Evolutionary conservation across 1,140 invertebrate species (phyloP), one percentile per base, ranked within the genome.

Genomic region (Pogonomyrmex californicus): DNA sequence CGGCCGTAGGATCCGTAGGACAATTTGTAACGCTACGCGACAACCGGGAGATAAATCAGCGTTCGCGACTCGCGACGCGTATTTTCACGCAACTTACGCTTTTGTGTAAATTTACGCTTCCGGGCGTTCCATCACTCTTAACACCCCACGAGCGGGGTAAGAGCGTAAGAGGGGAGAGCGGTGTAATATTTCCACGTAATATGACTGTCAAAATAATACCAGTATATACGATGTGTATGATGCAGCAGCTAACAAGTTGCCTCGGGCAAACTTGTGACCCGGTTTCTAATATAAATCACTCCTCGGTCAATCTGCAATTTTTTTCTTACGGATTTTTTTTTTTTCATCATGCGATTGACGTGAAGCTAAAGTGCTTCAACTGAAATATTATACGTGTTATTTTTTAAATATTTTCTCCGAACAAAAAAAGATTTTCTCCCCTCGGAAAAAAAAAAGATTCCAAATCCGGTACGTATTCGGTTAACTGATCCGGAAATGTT

Each of bases 401-500:
- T 63, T 63, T 44, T 17, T 30, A 44, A 60, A 60, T 33, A 70
- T 54, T 68, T 68, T 33, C 23, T 17, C 14, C 30, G 47, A 76
- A 30, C 30, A 6, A 23, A 23, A 23, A 23, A 23, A 23, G 23
- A 23, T 23, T 23, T 23, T 23, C 23, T 23, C 23, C 23, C 23
- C 23, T 9, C 30, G 14, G 36, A 30, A 36, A 49, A n/a, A 9
- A 68, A 65, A 44, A 49, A 76, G 7, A 76, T 60, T 4, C 23
- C 41, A 30, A 62, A 49, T 10, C 7, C 44, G 12, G 70, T 2
- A 30, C 33, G 9, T 68, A 44, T 56, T 70, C 63, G 30, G 33
- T 70, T 81, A 70, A 86, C 44, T 79, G 65, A 41, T 38, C 9
- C 41, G 30, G 14, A 12, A n/a, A 70, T 62, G 54, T 63, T 81